Evolutionary conservation across 2,797 vertebrate genomes (phyloP), one percentile per base, ranked within the genome.

Genomic region (Clarias platycephalus): DNA sequence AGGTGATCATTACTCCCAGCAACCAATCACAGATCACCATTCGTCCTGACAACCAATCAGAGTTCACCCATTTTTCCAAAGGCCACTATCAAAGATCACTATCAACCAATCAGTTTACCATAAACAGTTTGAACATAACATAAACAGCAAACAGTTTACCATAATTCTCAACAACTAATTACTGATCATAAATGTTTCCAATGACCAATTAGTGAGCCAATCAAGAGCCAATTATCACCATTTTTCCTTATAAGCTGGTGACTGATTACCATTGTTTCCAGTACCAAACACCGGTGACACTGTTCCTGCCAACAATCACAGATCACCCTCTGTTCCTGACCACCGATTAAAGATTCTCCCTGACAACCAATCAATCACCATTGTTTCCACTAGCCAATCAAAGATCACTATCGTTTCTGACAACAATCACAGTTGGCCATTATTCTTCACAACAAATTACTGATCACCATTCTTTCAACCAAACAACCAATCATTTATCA

Each of bases 231-330:
- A 13, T 13, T 10, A 64, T 13, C 12, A 2, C 15, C 15, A 34
- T 67, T 2, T 49, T 3, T 2, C 44, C 44, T 49, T 49, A 31
- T 16, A 5, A 67, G 7, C 44, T 44, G 44, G 10, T 31, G 26
- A 16, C 16, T 1, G 4, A 31, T 67, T 15, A 34, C 1, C 28
- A 37, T 2, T 37, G 18, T 68, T 68, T 31, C 3, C 5, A 3
- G 3, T 0, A 76, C 40, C 40, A 49, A n/a, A n/a, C n/a, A 18
- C 71, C 1, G 71, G 53, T 53, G n/a, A 20, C 44, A 18, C 12
- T 3, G 6, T 0, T n/a, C 1, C n/a, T n/a, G 2, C 10, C 24
- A n/a, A 7, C 1, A 12, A 16, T 57, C 26, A 76, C 26, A 4
- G 28, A 31, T 57, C 16, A 22, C 18, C 16, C 26, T 15, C 0